Evolutionary conservation across 2,113 vertebrate genomes (phyloP).

Genomic region (Melospiza georgiana): DNA sequence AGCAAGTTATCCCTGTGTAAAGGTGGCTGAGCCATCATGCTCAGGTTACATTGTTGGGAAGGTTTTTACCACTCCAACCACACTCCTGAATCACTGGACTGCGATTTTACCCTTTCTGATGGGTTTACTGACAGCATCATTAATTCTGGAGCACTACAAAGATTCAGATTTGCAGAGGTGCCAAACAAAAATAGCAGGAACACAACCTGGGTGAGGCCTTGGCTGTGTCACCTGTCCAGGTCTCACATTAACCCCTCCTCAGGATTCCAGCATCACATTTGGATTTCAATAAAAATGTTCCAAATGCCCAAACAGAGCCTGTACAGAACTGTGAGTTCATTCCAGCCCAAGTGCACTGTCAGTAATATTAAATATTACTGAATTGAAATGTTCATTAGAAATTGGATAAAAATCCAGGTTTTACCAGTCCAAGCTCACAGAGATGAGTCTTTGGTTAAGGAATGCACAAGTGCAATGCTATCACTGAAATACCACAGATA

Average conservation of each 20-base stretch:
- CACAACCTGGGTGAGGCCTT: neutral
- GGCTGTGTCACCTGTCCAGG: neutral
- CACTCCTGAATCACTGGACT: neutral
- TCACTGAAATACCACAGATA: neutral
- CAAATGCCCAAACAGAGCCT: neutral
- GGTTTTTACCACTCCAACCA: neutral
- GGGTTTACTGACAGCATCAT: neutral
- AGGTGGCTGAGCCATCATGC: neutral
- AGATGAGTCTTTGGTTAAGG: neutral
- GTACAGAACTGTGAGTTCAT: fast-evolving
- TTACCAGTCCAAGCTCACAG: neutral
- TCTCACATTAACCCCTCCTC: neutral
- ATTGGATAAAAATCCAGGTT: neutral
- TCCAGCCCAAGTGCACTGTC: neutral
- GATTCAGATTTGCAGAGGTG: slow-evolving; percentile 24
- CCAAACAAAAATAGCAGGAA: neutral
- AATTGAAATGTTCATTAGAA: neutral
- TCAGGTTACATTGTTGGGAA: neutral
- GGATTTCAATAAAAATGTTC: neutral
- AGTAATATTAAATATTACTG: neutral
- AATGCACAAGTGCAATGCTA: neutral
- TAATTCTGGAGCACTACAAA: neutral
- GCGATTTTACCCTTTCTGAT: neutral
- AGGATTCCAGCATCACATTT: fast-evolving
- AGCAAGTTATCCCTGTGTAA: neutral